Percentiles rank a stretch among this genome's conserved stretches.
phyloP scores from a whole-genome alignment of 35 echinoderm and acorn worm genomes.

The Eucidaris tribuloides region DNA sequence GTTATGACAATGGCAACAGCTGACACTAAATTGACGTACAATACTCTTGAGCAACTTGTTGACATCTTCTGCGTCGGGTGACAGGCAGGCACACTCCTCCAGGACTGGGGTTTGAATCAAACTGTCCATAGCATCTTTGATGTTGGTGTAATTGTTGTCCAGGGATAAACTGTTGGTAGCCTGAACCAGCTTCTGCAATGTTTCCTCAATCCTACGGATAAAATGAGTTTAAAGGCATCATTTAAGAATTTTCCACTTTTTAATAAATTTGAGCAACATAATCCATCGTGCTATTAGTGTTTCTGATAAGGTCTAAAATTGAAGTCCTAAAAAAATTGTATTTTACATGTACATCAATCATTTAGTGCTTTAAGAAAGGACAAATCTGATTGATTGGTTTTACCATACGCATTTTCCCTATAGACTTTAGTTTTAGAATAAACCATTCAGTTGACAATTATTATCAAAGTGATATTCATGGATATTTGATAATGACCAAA shows the following conservation, averaged over 20 bases:
- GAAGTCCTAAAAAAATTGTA: too few relatives aligned
- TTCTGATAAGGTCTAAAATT: too few relatives aligned
- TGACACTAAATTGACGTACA: too few relatives aligned
- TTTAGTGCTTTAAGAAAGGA: not conserved
- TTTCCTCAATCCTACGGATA: slow-evolving; percentile 72
- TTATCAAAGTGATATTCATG: not conserved
- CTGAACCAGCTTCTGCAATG: slow-evolving; percentile 67
- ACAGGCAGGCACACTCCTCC: slow-evolving; percentile 81
- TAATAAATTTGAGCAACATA: too few relatives aligned
- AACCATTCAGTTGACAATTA: not conserved
- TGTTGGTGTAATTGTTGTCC: slow-evolving; percentile 90
- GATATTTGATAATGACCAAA: not conserved
- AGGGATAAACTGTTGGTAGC: slow-evolving; percentile 83
- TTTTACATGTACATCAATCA: not conserved
- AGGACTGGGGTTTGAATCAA: slow-evolving; percentile 77
- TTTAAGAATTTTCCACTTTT: too few relatives aligned
- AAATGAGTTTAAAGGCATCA: not conserved
- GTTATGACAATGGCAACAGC: too few relatives aligned
- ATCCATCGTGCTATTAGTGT: too few relatives aligned
- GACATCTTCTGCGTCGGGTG: slow-evolving; percentile 92
- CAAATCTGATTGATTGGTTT: too few relatives aligned
- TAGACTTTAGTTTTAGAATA: not conserved
- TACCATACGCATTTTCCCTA: too few relatives aligned
- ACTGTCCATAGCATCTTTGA: slow-evolving; percentile 93
- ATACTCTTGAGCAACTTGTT: slow-evolving; percentile 78